Percentiles rank a stretch among this genome's conserved stretches.
phyloP scores from a whole-genome alignment of 2,113 vertebrate species.

The Lagopus muta region DNA sequence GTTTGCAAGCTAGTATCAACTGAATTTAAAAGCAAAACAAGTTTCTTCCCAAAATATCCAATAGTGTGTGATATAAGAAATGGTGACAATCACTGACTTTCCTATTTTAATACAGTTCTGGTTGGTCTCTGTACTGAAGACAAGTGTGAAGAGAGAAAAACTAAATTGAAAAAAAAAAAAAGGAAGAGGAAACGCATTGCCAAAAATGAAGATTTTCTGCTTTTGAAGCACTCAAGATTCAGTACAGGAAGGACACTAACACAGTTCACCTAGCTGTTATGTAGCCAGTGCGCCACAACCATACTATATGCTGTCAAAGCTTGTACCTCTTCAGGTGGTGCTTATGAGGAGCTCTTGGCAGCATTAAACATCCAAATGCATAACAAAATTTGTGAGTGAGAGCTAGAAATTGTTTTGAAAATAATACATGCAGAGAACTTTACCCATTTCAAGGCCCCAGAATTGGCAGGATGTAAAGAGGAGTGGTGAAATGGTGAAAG shows the following conservation, averaged over 20 bases:
- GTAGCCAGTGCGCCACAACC: not conserved
- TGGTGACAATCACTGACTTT: not conserved
- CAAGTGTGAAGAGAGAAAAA: not conserved
- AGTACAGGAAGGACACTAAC: not conserved
- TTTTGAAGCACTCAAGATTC: not conserved
- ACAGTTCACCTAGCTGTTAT: not conserved
- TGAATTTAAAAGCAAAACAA: not conserved
- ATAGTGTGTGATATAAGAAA: not conserved
- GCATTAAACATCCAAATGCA: not conserved
- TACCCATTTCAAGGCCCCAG: not conserved
- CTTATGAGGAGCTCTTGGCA: not conserved
- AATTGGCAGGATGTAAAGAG: not conserved
- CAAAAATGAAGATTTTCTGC: rapidly evolving
- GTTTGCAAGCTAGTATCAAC: not conserved
- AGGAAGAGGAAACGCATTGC: not conserved
- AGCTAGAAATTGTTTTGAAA: not conserved
- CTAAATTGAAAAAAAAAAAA: not conserved
- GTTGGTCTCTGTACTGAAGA: not conserved
- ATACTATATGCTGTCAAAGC: not conserved
- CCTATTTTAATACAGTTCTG: not conserved
- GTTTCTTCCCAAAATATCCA: rapidly evolving
- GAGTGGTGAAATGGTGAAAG: not conserved
- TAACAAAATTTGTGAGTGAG: not conserved
- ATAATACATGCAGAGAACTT: not conserved
- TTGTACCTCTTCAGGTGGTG: not conserved